phyloP scores from a whole-genome alignment of 2,797 vertebrate species.

The Lepidocolaptes lacrymiger region DNA sequence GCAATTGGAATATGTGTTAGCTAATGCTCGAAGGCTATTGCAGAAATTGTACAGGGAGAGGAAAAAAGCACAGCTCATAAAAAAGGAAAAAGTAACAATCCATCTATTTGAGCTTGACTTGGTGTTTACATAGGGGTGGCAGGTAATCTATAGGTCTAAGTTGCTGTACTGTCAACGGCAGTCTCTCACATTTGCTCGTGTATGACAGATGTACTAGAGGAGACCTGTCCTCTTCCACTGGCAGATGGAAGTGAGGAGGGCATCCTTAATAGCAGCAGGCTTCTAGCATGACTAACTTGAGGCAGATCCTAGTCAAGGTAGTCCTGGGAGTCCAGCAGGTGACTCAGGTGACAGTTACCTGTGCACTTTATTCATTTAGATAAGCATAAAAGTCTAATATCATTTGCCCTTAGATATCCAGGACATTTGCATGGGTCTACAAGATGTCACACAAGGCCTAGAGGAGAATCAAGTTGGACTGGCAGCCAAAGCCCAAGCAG shows the following conservation, averaged over 20 bases:
- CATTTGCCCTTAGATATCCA: not conserved
- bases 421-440: not conserved
- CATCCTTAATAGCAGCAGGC: not conserved
- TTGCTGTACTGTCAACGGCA: not conserved
- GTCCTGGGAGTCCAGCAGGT: not conserved
- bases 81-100: not conserved
- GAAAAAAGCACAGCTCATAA: not conserved
- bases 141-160: not conserved
- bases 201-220: not conserved
- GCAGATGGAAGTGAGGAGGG: not conserved
- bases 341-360: not conserved
- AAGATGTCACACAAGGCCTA: not conserved
- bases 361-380: not conserved
- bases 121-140: not conserved
- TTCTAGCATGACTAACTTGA: not conserved
- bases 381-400: not conserved
- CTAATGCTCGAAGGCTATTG: not conserved
- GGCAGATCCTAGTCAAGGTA: not conserved
- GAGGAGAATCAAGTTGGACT: not conserved
- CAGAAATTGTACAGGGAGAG: not conserved
- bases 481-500: not conserved
- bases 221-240: not conserved
- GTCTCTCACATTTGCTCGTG: not conserved
- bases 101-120: not conserved
- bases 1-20: not conserved